A percentile compares a stretch with the other conserved stretches of the same genome.
These are phyloP conservation scores for Brenthis hecate DNA, from an alignment of 2,888 invertebrate genomes.

Conservation along the genomic window DNA sequence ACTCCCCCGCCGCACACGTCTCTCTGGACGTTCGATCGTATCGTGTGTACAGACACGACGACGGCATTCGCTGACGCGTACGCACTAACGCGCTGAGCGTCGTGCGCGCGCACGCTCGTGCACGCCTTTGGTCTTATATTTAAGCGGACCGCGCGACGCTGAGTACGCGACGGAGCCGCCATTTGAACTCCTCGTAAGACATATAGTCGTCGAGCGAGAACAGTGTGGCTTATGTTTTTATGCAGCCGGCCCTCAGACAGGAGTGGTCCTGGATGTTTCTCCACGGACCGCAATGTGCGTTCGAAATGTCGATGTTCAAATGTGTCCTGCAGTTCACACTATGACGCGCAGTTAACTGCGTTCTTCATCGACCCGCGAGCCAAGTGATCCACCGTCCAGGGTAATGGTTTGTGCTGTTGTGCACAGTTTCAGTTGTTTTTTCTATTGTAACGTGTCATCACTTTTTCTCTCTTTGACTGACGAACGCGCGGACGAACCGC, in stretches of 20 bases:
- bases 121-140: too few species aligned
- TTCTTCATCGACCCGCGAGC: constrained; percentile 84
- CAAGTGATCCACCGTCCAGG: constrained; percentile 82
- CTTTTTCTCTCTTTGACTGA: neutral
- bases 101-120: too few species aligned
- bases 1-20: too few species aligned
- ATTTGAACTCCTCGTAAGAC: too few species aligned
- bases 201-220: neutral
- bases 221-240: constrained; percentile 37
- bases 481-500: too few species aligned
- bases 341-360: constrained; percentile 75
- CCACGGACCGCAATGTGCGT: constrained; percentile 82
- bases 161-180: too few species aligned
- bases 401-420: constrained; percentile 49
- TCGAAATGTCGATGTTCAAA: constrained; percentile 84
- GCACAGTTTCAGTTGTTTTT: neutral
- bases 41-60: too few species aligned
- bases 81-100: too few species aligned
- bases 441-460: neutral
- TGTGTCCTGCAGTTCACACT: constrained; percentile 79
- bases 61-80: too few species aligned
- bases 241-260: constrained; percentile 73
- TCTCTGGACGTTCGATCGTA: too few species aligned
- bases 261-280: constrained; percentile 71
- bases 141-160: too few species aligned